phyloP scores from a whole-genome alignment of 1,140 invertebrate genomes.

The Caenorhabditis latens region DNA sequence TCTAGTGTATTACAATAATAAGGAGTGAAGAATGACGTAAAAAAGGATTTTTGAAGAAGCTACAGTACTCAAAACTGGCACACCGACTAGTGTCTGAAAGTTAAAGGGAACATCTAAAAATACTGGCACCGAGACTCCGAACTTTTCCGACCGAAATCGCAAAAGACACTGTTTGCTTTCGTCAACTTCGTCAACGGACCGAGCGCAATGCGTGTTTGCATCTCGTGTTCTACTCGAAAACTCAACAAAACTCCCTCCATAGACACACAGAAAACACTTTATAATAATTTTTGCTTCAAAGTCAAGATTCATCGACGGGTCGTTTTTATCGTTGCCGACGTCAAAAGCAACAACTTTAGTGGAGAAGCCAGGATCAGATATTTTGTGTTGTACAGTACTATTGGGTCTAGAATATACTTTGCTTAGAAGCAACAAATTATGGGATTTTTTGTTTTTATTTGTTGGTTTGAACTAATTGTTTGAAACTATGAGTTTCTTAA shows the following conservation, averaged over 20 bases:
- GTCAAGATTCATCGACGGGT: not conserved
- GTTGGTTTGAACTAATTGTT: too few relatives aligned
- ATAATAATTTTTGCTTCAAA: not conserved
- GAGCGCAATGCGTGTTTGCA: constrained; percentile 37
- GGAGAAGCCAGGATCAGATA: not conserved
- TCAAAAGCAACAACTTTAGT: not conserved
- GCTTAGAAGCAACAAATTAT: too few relatives aligned
- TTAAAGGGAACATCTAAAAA: not conserved
- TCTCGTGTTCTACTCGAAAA: constrained; percentile 53
- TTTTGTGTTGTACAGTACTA: not conserved
- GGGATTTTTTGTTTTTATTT: too few relatives aligned
- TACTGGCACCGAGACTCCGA: not conserved
- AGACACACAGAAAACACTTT: constrained; percentile 13
- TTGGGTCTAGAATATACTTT: not conserved
- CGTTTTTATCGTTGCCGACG: not conserved
- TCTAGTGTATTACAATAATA: too few relatives aligned
- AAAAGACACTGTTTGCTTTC: constrained; percentile 35
- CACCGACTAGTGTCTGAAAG: too few relatives aligned
- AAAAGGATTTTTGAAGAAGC: too few relatives aligned
- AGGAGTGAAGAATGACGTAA: too few relatives aligned
- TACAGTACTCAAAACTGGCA: too few relatives aligned
- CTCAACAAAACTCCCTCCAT: constrained; percentile 6
- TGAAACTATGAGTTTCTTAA: too few relatives aligned
- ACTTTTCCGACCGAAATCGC: not conserved
- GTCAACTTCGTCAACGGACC: not conserved